Percentiles rank a stretch among this genome's conserved stretches.
phyloP scores from a whole-genome alignment of 2,888 invertebrate species.

The Choreutis nemorana region DNA sequence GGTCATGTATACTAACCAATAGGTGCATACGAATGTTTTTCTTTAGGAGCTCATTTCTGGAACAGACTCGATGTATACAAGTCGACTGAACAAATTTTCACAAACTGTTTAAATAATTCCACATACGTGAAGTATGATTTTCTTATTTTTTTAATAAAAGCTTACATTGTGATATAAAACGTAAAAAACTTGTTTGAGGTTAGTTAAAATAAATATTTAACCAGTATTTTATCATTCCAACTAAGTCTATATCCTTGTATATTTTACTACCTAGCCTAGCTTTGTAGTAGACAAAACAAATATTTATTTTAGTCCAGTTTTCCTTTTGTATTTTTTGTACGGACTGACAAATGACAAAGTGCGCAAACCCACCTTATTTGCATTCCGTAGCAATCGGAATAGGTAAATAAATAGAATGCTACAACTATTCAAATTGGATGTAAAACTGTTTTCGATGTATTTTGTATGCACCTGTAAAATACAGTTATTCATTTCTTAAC shows the following conservation, averaged over 20 bases:
- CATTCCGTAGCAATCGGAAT: slow-evolving; percentile 18
- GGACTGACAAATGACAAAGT: slow-evolving; percentile 16
- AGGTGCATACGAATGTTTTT: too few species aligned
- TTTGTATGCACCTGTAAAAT: background rate
- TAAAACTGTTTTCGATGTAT: background rate
- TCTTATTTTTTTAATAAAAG: too few species aligned
- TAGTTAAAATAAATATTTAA: too few species aligned
- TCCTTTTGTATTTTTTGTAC: slow-evolving; percentile 12
- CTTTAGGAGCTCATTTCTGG: too few species aligned
- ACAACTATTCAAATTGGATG: background rate
- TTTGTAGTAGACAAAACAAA: slow-evolving; percentile 10
- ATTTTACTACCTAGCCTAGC: slow-evolving; percentile 7
- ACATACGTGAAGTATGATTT: too few species aligned
- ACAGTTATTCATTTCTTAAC: background rate
- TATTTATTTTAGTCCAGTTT: slow-evolving; percentile 10
- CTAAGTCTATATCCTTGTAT: slow-evolving; percentile 1
- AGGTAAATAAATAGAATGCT: slow-evolving; percentile 4
- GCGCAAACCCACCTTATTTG: slow-evolving; percentile 16
- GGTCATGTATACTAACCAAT: too few species aligned
- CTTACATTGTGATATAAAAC: too few species aligned
- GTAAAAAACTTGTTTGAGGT: too few species aligned
- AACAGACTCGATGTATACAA: too few species aligned
- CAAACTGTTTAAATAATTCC: too few species aligned
- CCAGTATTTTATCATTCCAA: slow-evolving; percentile 1
- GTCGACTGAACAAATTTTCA: too few species aligned